phyloP scores from a whole-genome alignment of 1,140 invertebrate species.

The Monochamus saltuarius region DNA sequence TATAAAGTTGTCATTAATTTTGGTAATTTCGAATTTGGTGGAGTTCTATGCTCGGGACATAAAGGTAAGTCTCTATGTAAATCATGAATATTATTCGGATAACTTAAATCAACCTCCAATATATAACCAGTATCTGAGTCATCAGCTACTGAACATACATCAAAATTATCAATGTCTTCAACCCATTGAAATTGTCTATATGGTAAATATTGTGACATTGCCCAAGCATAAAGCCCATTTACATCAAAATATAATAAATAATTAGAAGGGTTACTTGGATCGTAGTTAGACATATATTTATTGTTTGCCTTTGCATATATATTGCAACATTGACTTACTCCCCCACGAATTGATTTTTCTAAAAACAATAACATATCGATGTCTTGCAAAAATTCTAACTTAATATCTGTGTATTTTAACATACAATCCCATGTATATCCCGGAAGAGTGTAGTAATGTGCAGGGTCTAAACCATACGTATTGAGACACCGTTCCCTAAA shows the following conservation, averaged over 20 bases:
- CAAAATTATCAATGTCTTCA: background rate
- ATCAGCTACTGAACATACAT: background rate
- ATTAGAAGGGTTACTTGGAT: background rate
- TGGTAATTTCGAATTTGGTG: constrained; percentile 36
- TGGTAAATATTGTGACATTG: constrained; percentile 6
- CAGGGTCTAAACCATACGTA: too few relatives aligned
- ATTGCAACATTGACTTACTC: background rate
- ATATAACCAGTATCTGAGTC: constrained; percentile 3
- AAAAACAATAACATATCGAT: too few relatives aligned
- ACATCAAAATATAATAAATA: background rate
- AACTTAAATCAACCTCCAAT: constrained; percentile 5
- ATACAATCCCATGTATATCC: too few relatives aligned
- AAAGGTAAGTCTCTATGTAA: constrained; percentile 35
- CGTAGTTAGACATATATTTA: constrained; percentile 10
- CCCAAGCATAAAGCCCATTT: constrained; percentile 3
- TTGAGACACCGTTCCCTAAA: too few relatives aligned
- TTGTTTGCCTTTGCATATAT: constrained; percentile 11
- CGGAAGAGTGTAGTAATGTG: too few relatives aligned
- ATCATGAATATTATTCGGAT: background rate
- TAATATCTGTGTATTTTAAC: too few relatives aligned
- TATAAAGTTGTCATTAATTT: constrained; percentile 48
- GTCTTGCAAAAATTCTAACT: too few relatives aligned
- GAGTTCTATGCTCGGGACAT: constrained; percentile 41
- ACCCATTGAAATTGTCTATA: background rate
- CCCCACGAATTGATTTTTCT: background rate